Evolutionary conservation across 1,140 invertebrate species (phyloP), one percentile per base, ranked within the genome.

Genomic region (Hetaerina americana): DNA sequence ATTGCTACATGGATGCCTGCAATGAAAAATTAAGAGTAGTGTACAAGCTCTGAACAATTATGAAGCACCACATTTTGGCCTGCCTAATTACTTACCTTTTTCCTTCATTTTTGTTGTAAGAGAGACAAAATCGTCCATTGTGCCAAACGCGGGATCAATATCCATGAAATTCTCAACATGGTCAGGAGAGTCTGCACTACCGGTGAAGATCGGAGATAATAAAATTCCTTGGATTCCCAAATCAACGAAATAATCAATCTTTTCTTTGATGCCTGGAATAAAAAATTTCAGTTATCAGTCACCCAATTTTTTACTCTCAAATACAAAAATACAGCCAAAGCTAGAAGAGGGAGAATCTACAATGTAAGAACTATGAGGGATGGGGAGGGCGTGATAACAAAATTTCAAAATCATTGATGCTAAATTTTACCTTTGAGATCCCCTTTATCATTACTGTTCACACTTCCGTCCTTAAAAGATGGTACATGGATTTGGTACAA

Each of bases 401-500:
- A n/a, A n/a, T n/a, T n/a, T n/a, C n/a, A n/a, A n/a, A n/a, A n/a
- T n/a, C n/a, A n/a, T n/a, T n/a, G n/a, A n/a, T n/a, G n/a, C n/a
- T n/a, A n/a, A n/a, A n/a, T n/a, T n/a, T n/a, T n/a, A n/a, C n/a
- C n/a, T n/a, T n/a, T n/a, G n/a, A n/a, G n/a, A n/a, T n/a, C n/a
- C n/a, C n/a, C n/a, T n/a, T n/a, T n/a, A n/a, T n/a, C n/a, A n/a
- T n/a, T n/a, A n/a, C n/a, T n/a, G n/a, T n/a, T n/a, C n/a, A n/a
- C n/a, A n/a, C n/a, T 81, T 6, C 78, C 76, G 74, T 85, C 82
- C 72, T 85, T 78, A 73, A 90, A 83, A n/a, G 81, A 80, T 70
- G 81, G 76, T 0, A 84, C 29, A 74, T 85, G 80, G 18, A 86
- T 75, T 76, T 89, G 84, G 66, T 90, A 88, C 27, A 90, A 76